These are phyloP conservation scores for Helobdella robusta DNA, from an alignment of 2,888 invertebrate genomes.

Conservation along the genomic window DNA sequence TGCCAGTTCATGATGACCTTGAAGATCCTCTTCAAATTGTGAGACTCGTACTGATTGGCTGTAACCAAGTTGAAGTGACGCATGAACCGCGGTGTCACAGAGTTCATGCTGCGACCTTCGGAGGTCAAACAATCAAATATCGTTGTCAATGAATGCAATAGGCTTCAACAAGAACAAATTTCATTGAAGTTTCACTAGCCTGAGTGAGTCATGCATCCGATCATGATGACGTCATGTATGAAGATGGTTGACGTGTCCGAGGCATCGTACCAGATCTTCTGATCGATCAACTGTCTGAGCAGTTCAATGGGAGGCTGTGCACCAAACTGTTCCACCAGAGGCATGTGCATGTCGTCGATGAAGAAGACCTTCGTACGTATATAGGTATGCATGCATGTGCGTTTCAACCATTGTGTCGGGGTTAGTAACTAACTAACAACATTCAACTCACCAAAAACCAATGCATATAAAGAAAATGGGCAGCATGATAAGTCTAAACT, in stretches of 20 bases:
- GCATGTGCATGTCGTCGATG: conserved; percentile 94
- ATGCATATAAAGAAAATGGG: too few relatives aligned
- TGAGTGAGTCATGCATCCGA: conserved; percentile 54
- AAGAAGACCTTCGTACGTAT: conserved; percentile 84
- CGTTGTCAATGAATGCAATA: background rate
- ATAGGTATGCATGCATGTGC: too few relatives aligned
- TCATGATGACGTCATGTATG: conserved; percentile 48
- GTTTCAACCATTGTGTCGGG: too few relatives aligned
- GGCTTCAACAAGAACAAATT: background rate
- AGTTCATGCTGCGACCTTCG: conserved; percentile 53
- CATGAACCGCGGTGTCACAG: conserved; percentile 48
- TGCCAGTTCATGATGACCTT: conserved; percentile 50
- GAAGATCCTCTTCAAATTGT: conserved; percentile 49
- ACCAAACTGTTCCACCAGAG: conserved; percentile 75
- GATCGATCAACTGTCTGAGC: conserved; percentile 53
- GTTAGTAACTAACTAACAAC: too few relatives aligned
- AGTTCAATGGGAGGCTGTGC: conserved; percentile 90
- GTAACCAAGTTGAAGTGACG: conserved; percentile 49
- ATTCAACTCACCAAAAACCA: too few relatives aligned
- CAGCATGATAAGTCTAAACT: too few relatives aligned
- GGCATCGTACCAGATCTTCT: conserved; percentile 49
- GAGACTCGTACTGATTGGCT: conserved; percentile 50
- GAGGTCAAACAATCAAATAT: background rate
- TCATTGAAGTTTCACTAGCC: conserved; percentile 36
- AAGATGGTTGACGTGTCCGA: conserved; percentile 48